Evolutionary conservation across 2,888 invertebrate species (phyloP).

Genomic region (Hyppa rectilinea): DNA sequence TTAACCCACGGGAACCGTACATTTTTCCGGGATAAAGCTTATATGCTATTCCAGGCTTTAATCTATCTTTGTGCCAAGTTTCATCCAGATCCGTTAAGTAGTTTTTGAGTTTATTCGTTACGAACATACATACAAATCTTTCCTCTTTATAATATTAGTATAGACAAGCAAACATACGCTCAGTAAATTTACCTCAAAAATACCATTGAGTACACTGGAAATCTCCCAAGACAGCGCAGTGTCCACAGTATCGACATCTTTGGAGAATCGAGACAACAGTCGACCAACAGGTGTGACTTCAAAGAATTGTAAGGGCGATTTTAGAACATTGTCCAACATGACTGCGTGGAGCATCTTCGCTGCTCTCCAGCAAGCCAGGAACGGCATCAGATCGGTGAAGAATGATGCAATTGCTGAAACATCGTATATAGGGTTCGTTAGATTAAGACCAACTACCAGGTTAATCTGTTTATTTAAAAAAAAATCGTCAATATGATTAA

Average conservation of each 20-base stretch:
- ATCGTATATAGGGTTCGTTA: constrained; percentile 56
- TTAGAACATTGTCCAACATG: constrained; percentile 91
- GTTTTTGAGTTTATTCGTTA: too few species aligned
- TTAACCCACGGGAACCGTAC: too few species aligned
- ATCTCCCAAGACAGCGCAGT: constrained; percentile 92
- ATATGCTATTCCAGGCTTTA: too few species aligned
- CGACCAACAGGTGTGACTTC: constrained; percentile 95
- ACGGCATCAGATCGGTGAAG: constrained; percentile 92
- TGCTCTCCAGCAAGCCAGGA: constrained; percentile 93
- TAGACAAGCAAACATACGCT: not conserved
- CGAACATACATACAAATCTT: too few species aligned
- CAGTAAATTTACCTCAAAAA: constrained; percentile 92
- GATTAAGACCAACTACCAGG: not conserved
- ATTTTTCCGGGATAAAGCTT: too few species aligned
- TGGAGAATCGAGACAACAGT: constrained; percentile 93
- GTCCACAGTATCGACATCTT: constrained; percentile 94
- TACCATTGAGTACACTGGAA: constrained; percentile 92
- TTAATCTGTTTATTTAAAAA: too few species aligned
- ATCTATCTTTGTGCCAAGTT: too few species aligned
- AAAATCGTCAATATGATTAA: too few species aligned
- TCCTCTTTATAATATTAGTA: too few species aligned
- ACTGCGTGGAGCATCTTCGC: constrained; percentile 91
- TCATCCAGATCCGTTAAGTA: too few species aligned
- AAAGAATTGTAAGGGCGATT: constrained; percentile 94
- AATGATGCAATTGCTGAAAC: constrained; percentile 93